phyloP scores from a whole-genome alignment of 2,113 vertebrate genomes.

The Puntigrus tetrazona region DNA sequence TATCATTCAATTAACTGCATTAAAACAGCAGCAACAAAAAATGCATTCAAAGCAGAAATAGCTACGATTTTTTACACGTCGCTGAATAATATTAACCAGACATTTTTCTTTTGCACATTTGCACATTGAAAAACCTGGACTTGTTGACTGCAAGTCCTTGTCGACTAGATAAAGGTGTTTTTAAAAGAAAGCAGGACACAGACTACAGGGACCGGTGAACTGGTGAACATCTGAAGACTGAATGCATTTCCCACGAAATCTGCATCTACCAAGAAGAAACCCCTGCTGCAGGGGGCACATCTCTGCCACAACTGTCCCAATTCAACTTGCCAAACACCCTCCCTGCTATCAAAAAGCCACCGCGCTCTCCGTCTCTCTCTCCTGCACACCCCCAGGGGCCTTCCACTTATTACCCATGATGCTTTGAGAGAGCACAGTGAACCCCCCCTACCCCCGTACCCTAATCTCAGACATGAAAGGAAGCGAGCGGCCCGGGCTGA shows the following conservation, averaged over 20 bases:
- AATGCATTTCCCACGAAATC: slow-evolving; percentile 29
- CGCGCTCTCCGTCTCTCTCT: slow-evolving; percentile 34
- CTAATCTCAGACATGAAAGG: slow-evolving; percentile 59
- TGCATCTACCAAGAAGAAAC: not conserved
- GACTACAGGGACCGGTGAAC: not conserved
- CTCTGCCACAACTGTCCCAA: slow-evolving; percentile 33
- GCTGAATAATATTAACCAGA: not conserved
- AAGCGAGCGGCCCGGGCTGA: slow-evolving; percentile 18
- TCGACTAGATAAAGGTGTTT: not conserved
- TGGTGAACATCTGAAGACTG: slow-evolving; percentile 2
- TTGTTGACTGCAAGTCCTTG: not conserved
- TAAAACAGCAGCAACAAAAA: not conserved
- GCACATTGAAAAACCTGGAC: not conserved
- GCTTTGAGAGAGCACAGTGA: slow-evolving; percentile 18
- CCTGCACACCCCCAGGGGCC: slow-evolving; percentile 40
- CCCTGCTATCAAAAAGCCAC: slow-evolving; percentile 25
- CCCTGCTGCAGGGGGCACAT: slow-evolving; percentile 16
- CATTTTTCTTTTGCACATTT: not conserved
- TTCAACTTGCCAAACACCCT: slow-evolving; percentile 19
- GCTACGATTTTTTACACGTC: not conserved
- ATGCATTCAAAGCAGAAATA: not conserved
- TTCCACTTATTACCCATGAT: slow-evolving; percentile 58
- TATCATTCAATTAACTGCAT: not conserved
- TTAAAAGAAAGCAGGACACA: not conserved
- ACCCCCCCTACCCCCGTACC: slow-evolving; percentile 3